phyloP scores from a whole-genome alignment of 2,113 vertebrate genomes.

The Euleptes europaea region DNA sequence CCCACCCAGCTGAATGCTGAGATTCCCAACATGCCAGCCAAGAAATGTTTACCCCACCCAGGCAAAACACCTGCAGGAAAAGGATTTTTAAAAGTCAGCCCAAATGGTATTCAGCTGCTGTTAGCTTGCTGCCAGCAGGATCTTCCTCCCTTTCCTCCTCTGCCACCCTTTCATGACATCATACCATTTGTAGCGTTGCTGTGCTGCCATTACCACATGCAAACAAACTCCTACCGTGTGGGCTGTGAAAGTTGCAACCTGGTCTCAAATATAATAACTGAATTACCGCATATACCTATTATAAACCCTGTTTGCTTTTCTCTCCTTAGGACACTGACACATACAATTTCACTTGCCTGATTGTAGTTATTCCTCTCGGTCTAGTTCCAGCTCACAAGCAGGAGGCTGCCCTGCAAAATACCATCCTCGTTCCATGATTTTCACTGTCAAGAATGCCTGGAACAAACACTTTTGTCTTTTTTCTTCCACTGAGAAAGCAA shows the following conservation, averaged over 20 bases:
- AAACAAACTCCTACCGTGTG: slow-evolving; percentile 1
- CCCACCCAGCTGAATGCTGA: too few species aligned
- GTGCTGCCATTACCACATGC: neutral
- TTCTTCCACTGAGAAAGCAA: slow-evolving; percentile 40
- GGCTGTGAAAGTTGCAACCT: neutral
- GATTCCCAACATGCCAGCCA: too few species aligned
- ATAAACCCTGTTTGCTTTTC: slow-evolving; percentile 45
- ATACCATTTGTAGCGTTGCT: neutral
- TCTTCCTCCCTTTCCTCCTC: too few species aligned
- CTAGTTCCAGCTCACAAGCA: slow-evolving; percentile 41
- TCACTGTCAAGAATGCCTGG: slow-evolving; percentile 38
- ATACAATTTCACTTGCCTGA: slow-evolving; percentile 51
- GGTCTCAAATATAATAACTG: slow-evolving; percentile 31
- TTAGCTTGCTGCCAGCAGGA: too few species aligned
- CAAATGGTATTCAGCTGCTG: too few species aligned
- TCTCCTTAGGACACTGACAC: slow-evolving; percentile 39
- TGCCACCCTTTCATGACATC: too few species aligned
- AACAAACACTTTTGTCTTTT: slow-evolving; percentile 28
- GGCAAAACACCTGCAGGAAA: too few species aligned
- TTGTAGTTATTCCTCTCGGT: slow-evolving; percentile 40
- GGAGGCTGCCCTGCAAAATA: slow-evolving; percentile 50
- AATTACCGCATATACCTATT: slow-evolving; percentile 47
- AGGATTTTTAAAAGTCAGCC: too few species aligned
- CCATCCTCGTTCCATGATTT: slow-evolving; percentile 42
- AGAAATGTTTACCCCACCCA: too few species aligned